These are phyloP conservation scores for Synanthedon formicaeformis DNA, from an alignment of 2,888 invertebrate genomes.

Conservation along the genomic window DNA sequence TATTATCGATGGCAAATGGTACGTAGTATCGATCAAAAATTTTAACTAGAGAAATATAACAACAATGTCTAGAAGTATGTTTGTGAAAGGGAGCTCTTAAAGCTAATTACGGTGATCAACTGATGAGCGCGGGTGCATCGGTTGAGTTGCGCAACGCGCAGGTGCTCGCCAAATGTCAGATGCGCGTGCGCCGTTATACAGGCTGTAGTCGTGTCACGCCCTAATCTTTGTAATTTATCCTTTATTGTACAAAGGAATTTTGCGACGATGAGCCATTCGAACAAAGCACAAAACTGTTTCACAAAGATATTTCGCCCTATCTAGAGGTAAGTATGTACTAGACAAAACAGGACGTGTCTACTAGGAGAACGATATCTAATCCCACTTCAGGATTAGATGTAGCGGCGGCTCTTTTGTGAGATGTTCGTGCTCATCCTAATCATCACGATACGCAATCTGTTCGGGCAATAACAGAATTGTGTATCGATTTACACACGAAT, in stretches of 20 bases:
- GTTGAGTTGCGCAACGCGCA: slow-evolving; percentile 11
- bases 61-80: background rate
- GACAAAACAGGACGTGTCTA: background rate
- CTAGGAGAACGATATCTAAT: slow-evolving; percentile 11
- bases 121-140: slow-evolving; percentile 6
- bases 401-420: slow-evolving; percentile 43
- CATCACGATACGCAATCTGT: slow-evolving; percentile 48
- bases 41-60: too few species aligned
- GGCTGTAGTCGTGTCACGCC: background rate
- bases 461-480: slow-evolving; percentile 22
- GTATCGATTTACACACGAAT: slow-evolving; percentile 3
- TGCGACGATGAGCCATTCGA: background rate
- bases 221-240: background rate
- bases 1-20: too few species aligned
- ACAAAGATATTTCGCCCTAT: too few species aligned
- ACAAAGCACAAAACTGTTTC: too few species aligned
- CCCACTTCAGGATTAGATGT: slow-evolving; percentile 31
- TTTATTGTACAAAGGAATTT: background rate
- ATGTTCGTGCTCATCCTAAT: slow-evolving; percentile 45
- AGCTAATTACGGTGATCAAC: slow-evolving; percentile 13
- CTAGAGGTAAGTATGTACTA: background rate
- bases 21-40: too few species aligned
- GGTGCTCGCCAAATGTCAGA: slow-evolving; percentile 11
- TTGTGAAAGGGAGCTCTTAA: slow-evolving; percentile 8
- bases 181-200: background rate